These are phyloP conservation scores for Atethmia centrago DNA, from an alignment of 2,888 invertebrate species.

Conservation along the genomic window DNA sequence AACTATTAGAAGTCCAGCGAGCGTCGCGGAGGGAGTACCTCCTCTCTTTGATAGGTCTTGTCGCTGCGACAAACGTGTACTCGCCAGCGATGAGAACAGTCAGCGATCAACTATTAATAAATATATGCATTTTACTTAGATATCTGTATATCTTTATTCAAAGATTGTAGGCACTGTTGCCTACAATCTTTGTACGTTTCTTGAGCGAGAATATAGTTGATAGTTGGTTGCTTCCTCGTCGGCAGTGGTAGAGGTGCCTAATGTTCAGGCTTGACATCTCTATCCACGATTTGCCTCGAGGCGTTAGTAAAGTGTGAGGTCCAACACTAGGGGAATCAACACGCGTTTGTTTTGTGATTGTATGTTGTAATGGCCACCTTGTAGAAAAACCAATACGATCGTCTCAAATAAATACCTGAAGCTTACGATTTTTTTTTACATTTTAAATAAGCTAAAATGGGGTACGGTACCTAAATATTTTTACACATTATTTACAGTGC, in stretches of 20 bases:
- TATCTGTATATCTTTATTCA: no score
- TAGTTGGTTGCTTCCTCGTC: not conserved
- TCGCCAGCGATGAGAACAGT: not conserved
- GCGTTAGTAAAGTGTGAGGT: constrained; percentile 20
- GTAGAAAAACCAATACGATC: not conserved
- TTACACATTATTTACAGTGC: no score
- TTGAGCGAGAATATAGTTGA: not conserved
- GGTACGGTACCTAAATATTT: no score
- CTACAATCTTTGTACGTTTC: not conserved
- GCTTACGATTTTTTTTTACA: not conserved
- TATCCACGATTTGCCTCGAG: constrained; percentile 45
- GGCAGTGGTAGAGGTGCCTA: not conserved
- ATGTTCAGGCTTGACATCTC: constrained; percentile 42
- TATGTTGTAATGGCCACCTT: not conserved
- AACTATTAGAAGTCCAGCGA: no score
- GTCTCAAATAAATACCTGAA: not conserved
- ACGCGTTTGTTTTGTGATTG: constrained; percentile 9
- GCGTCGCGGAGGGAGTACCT: not conserved
- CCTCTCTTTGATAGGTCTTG: not conserved
- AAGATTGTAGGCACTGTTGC: no score
- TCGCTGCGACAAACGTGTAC: not conserved
- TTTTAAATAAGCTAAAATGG: not conserved
- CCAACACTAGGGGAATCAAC: not conserved
- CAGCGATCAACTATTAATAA: not conserved
- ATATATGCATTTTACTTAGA: not conserved